These are phyloP conservation scores for Laupala kohalensis DNA, from an alignment of 1,140 invertebrate genomes.

Conservation along the genomic window DNA sequence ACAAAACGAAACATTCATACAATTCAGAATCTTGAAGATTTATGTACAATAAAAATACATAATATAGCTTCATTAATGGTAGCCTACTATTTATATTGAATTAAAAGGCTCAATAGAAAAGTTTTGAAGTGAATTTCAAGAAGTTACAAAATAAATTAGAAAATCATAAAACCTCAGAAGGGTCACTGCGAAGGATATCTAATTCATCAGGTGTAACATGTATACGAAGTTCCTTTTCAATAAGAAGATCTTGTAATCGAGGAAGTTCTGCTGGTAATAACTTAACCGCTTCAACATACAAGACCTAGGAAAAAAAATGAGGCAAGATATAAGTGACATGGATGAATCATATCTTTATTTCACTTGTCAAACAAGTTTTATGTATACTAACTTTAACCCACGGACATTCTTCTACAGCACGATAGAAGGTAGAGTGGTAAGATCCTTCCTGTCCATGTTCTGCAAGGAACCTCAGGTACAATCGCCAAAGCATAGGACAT, in stretches of 20 bases:
- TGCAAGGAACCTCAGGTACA: conserved; percentile 38
- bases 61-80: no score
- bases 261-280: conserved; percentile 34
- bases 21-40: no score
- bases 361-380: neutral
- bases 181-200: conserved; percentile 33
- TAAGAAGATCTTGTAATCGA: conserved; percentile 53
- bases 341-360: neutral
- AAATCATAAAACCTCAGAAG: neutral
- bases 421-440: conserved; percentile 32
- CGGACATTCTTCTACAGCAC: conserved; percentile 46
- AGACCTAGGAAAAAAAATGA: conserved; percentile 1
- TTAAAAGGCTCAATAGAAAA: no score
- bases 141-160: no score
- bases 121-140: no score
- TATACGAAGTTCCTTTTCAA: conserved; percentile 52
- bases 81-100: no score
- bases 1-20: no score
- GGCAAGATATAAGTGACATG: no score
- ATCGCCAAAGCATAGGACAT: conserved; percentile 41
- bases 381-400: conserved; percentile 42
- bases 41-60: no score
- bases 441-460: conserved; percentile 20
- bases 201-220: conserved; percentile 57
- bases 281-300: conserved; percentile 29